phyloP scores from a whole-genome alignment of 2,113 vertebrate species.

The Catharus fuscescens region DNA sequence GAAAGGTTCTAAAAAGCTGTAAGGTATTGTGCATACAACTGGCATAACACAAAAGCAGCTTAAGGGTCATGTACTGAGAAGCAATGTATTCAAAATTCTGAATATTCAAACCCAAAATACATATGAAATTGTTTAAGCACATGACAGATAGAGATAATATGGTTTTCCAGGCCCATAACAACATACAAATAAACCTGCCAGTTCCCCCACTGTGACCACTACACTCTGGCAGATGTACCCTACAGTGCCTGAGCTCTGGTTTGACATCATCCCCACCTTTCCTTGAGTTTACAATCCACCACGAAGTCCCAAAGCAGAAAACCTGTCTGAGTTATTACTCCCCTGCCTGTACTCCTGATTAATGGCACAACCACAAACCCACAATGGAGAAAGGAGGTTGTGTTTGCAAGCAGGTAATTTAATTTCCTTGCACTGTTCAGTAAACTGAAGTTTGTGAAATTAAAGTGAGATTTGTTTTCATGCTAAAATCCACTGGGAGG shows the following conservation, averaged over 20 bases:
- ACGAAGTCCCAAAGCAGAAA: neutral
- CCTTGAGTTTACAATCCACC: neutral
- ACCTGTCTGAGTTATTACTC: neutral
- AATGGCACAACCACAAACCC: neutral
- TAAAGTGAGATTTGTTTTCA: slow-evolving; percentile 53
- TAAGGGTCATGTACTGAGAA: neutral
- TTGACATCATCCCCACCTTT: neutral
- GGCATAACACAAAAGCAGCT: neutral
- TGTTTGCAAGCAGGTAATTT: slow-evolving; percentile 56
- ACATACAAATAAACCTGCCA: neutral
- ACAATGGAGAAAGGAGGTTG: neutral
- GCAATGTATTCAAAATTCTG: neutral
- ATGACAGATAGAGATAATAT: neutral
- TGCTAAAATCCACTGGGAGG: slow-evolving; percentile 26
- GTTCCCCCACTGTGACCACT: neutral
- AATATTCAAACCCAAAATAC: neutral
- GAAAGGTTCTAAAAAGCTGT: neutral
- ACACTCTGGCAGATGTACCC: neutral
- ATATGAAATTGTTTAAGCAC: neutral
- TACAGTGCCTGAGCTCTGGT: neutral
- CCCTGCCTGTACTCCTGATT: neutral
- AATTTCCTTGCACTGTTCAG: slow-evolving; percentile 22
- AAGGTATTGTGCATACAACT: neutral
- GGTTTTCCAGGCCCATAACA: neutral
- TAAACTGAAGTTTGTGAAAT: slow-evolving; percentile 54